Evolutionary conservation across 2,888 invertebrate species (phyloP), one percentile per base, ranked within the genome.

Genomic region (Nematopogon swammerdamellus): DNA sequence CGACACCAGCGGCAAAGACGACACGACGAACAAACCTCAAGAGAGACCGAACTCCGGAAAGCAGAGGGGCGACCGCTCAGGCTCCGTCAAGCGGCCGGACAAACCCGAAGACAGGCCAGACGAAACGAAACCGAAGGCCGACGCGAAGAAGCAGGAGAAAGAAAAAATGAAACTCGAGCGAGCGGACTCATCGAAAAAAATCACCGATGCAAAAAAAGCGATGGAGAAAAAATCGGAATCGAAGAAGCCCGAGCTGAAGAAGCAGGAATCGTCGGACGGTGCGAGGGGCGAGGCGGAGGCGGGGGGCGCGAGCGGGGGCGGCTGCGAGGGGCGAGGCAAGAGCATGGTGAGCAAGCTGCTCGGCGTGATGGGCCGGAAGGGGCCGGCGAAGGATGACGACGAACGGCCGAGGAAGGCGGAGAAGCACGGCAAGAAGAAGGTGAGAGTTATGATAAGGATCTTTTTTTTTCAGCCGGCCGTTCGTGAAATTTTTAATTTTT

Each of bases 281-380:
- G 25, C 5, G 5, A 8, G 25, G 5, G 25, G 25, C 5, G 25
- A 4, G 36, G 36, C 36, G 36, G 36, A 3, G 11, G 36, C 36
- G 36, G 45, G 3, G 72, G 74, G 68, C 68, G 2, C 68, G 71
- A 36, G 72, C 73, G 44, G 57, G 50, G 56, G 50, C 57, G 20
- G 68, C 20, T 29, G 19, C 20, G 66, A 63, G 48, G 55, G 56
- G 19, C 63, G 68, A 18, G 57, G 61, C 44, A 65, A 67, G 58
- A 72, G 76, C 56, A 72, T 77, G 74, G 76, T 77, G 44, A 73
- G 74, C 66, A 76, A 76, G 51, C 63, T 79, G 54, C 64, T 77
- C n/a, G 76, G 76, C 16, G 79, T 76, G 10, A 79, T 79, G 44
- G 44, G 44, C 16, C 16, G 44, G 36, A 64, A 63, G 20, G 56